Conservation (phyloP, 2,797 vertebrate species). For the Melanotaenia maccullochi region DNA sequence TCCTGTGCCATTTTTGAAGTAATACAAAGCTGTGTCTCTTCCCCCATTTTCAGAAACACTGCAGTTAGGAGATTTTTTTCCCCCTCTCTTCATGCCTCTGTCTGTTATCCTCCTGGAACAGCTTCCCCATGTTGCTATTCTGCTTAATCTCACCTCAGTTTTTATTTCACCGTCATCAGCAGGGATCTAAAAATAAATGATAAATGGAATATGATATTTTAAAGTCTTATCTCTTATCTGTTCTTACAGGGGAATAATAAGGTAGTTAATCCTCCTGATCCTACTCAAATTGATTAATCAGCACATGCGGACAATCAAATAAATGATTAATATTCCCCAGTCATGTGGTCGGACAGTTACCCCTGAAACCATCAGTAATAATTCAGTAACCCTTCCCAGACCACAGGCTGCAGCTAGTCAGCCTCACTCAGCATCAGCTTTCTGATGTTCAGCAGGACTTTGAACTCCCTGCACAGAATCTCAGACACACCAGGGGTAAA, state of each 20-base stretch:
- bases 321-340: constrained; percentile 88
- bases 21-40: no score
- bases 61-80: background rate
- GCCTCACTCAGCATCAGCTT: constrained; percentile 75
- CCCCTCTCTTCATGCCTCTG: constrained; percentile 24
- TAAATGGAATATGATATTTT: constrained; percentile 90
- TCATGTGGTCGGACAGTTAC: constrained; percentile 84
- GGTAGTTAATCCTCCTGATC: constrained; percentile 89
- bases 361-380: constrained; percentile 88
- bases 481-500: constrained; percentile 64
- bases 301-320: constrained; percentile 89
- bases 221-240: constrained; percentile 88
- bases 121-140: constrained; percentile 75
- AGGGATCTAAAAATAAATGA: constrained; percentile 89
- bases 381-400: constrained; percentile 86
- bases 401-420: constrained; percentile 78
- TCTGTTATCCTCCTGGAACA: constrained; percentile 45
- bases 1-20: no score
- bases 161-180: constrained; percentile 87
- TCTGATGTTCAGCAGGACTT: constrained; percentile 81
- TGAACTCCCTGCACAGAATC: constrained; percentile 76
- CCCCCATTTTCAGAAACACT: no score
- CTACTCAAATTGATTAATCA: constrained; percentile 89
- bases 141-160: constrained; percentile 84
- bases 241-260: constrained; percentile 87